Conservation (phyloP, 92 coral and sea anemone genomes). For the Diadumene lineata region DNA sequence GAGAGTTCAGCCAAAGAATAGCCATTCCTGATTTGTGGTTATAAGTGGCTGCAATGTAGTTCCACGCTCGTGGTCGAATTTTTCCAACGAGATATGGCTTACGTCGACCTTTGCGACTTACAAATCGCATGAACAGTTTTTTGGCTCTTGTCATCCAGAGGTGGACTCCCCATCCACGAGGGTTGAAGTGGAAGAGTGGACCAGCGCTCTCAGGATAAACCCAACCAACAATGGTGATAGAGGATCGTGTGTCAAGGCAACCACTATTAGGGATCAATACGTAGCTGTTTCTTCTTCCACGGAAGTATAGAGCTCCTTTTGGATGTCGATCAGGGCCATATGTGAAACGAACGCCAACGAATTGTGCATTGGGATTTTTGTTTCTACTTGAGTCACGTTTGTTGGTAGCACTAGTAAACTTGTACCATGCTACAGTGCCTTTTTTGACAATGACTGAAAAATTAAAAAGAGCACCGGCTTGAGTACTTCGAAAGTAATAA, state of each 20-base stretch:
- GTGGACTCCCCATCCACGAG: constrained; percentile 46
- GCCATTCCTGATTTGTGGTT: constrained; percentile 45
- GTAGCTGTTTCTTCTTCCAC: constrained; percentile 53
- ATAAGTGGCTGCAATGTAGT: constrained; percentile 55
- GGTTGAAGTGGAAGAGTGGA: constrained; percentile 55
- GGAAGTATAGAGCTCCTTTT: constrained; percentile 48
- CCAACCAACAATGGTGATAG: constrained; percentile 53
- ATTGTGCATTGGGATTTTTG: constrained; percentile 46
- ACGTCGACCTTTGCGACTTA: constrained; percentile 27
- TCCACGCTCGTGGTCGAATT: constrained; percentile 49
- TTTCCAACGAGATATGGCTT: constrained; percentile 21
- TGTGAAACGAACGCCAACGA: constrained; percentile 43
- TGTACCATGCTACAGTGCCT: constrained; percentile 33
- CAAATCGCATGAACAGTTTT: constrained; percentile 44
- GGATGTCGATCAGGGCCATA: constrained; percentile 60
- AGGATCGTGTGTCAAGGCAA: constrained; percentile 55
- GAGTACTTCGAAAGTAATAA: no score
- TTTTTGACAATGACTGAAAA: constrained; percentile 14
- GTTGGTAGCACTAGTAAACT: constrained; percentile 44
- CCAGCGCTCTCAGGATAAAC: constrained; percentile 58
- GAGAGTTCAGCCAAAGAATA: constrained; percentile 39
- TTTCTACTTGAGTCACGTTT: constrained; percentile 54
- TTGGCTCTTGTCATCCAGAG: constrained; percentile 22
- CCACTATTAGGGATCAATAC: constrained; percentile 66
- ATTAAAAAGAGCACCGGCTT: neutral